phyloP scores from a whole-genome alignment of 2,888 invertebrate genomes.

The Bombylius discolor region DNA sequence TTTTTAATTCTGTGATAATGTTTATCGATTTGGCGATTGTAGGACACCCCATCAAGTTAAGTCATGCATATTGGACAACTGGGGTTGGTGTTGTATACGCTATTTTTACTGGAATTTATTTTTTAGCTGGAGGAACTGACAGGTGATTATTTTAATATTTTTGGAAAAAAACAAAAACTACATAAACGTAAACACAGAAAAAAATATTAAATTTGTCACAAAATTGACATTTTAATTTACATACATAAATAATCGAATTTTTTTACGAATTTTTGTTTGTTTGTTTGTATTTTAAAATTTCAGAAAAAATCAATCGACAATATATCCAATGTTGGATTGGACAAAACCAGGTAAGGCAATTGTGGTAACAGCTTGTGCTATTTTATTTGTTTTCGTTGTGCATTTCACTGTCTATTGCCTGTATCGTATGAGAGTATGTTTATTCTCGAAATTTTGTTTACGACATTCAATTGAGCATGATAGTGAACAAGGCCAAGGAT shows the following conservation, averaged over 20 bases:
- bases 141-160: conserved; percentile 41
- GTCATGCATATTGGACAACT: conserved; percentile 45
- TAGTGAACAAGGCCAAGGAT: conserved; percentile 32
- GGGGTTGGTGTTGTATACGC: conserved; percentile 50
- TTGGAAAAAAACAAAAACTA: neutral
- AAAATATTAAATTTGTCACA: neutral
- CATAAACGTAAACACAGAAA: neutral
- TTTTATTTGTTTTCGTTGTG: conserved; percentile 44
- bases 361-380: conserved; percentile 44
- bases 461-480: conserved; percentile 28
- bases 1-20: conserved; percentile 59
- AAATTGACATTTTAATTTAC: neutral
- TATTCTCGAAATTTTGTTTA: conserved; percentile 35
- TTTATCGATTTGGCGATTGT: conserved; percentile 53
- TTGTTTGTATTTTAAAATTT: neutral
- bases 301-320: conserved; percentile 48
- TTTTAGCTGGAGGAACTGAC: conserved; percentile 55
- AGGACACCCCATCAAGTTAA: conserved; percentile 53
- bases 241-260: too few species aligned
- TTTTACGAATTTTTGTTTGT: neutral
- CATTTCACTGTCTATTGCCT: conserved; percentile 47
- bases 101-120: conserved; percentile 57
- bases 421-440: conserved; percentile 39
- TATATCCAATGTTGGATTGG: conserved; percentile 72
- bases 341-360: conserved; percentile 45